These are phyloP conservation scores for Plestiodon gilberti DNA, from an alignment of 2,113 vertebrate genomes.

Conservation along the genomic window DNA sequence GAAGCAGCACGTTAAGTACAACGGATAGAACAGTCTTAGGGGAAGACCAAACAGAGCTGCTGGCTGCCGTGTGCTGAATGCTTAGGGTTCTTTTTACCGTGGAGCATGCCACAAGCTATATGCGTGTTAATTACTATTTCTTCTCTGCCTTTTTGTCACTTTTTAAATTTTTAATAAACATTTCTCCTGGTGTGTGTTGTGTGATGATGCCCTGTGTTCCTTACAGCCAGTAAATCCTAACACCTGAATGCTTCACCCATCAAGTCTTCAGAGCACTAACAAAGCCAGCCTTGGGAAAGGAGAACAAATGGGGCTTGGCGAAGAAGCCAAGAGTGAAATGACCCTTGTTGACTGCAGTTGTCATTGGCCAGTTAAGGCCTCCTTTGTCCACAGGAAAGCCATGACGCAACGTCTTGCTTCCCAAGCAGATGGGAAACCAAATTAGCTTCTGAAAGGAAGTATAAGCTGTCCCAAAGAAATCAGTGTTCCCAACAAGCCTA, in stretches of 20 bases:
- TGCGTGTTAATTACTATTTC: slow-evolving; percentile 56
- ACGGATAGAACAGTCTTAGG: background rate
- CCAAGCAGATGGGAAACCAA: background rate
- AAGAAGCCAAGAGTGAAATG: slow-evolving; percentile 5
- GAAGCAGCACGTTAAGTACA: slow-evolving; percentile 33
- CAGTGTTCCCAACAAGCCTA: background rate
- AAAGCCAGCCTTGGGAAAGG: slow-evolving; percentile 43
- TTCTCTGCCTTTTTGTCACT: slow-evolving; percentile 51
- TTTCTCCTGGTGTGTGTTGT: slow-evolving; percentile 68
- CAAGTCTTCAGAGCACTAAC: slow-evolving; percentile 49
- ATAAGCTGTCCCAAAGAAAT: background rate
- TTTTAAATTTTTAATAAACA: slow-evolving; percentile 63
- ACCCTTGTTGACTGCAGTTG: background rate
- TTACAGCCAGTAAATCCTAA: slow-evolving; percentile 61
- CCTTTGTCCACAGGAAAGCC: background rate
- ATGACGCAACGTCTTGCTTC: background rate
- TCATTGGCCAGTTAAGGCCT: background rate
- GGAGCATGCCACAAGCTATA: slow-evolving; percentile 70
- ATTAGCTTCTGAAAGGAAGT: slow-evolving; percentile 19
- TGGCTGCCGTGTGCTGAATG: slow-evolving; percentile 67
- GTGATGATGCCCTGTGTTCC: slow-evolving; percentile 58
- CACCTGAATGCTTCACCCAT: slow-evolving; percentile 57
- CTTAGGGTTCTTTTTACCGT: slow-evolving; percentile 63
- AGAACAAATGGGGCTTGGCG: background rate
- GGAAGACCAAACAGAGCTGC: slow-evolving; percentile 61